These are phyloP conservation scores for Arvicanthis niloticus DNA, from an alignment of 2,113 vertebrate species.

Conservation along the genomic window DNA sequence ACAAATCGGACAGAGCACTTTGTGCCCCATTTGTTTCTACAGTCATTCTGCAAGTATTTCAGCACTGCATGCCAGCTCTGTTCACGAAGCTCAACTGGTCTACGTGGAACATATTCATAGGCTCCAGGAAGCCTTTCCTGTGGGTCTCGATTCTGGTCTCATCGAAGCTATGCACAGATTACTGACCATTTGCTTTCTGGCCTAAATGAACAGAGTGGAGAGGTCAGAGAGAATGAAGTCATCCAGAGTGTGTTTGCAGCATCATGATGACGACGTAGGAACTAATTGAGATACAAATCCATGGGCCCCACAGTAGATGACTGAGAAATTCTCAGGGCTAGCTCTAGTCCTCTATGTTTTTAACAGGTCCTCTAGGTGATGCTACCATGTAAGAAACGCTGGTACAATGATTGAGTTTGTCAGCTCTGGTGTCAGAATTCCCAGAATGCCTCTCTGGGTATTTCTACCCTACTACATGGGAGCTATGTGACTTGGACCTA, in stretches of 20 bases:
- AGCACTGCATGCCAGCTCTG: neutral
- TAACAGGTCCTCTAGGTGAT: neutral
- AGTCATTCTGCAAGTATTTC: conserved; percentile 30
- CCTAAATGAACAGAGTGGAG: neutral
- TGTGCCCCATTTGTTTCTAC: neutral
- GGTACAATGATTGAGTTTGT: neutral
- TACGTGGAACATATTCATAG: neutral
- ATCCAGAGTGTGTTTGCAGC: neutral
- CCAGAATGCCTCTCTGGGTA: neutral
- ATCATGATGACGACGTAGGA: neutral
- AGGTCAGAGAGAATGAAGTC: neutral
- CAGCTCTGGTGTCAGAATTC: neutral
- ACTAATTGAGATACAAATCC: neutral
- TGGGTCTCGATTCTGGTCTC: neutral
- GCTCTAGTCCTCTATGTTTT: neutral
- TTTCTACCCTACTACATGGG: neutral
- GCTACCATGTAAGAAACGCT: neutral
- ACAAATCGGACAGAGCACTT: neutral
- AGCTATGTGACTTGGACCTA: conserved; percentile 54
- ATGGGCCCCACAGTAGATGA: no score
- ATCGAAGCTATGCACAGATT: neutral
- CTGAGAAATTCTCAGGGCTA: neutral
- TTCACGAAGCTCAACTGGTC: neutral
- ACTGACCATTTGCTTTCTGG: conserved; percentile 11
- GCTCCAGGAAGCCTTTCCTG: neutral